Conservation (phyloP, 2,797 vertebrate genomes). For the Chiroxiphia lanceolata region DNA sequence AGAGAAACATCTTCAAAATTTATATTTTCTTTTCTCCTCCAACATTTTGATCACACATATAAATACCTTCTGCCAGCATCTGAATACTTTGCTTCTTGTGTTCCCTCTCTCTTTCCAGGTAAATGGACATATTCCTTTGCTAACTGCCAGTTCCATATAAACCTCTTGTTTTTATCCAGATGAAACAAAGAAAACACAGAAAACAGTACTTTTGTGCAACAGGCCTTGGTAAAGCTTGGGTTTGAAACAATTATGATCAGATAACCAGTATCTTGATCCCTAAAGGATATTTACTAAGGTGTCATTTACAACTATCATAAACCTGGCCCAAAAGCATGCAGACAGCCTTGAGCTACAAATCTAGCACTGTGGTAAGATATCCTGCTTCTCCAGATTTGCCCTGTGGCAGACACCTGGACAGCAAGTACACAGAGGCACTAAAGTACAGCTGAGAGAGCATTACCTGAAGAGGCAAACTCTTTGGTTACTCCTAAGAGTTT, state of each 20-base stretch:
- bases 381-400: not conserved
- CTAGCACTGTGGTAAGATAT: not conserved
- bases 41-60: not conserved
- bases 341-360: slow-evolving; percentile 11
- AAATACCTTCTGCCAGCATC: not conserved
- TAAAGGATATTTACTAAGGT: not conserved
- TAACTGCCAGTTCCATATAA: not conserved
- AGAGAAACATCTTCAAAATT: not conserved
- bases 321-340: slow-evolving; percentile 1
- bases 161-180: not conserved
- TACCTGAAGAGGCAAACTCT: not conserved
- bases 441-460: not conserved
- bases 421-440: not conserved
- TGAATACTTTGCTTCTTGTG: not conserved
- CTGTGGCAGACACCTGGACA: not conserved
- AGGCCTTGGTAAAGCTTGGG: not conserved
- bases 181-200: not conserved
- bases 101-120: not conserved
- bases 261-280: not conserved
- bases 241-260: not conserved
- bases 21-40: not conserved
- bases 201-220: not conserved
- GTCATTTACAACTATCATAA: slow-evolving; percentile 6
- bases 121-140: not conserved
- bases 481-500: not conserved